Evolutionary conservation across 2,888 invertebrate species (phyloP).

Genomic region (Cremastinae sp.): DNA sequence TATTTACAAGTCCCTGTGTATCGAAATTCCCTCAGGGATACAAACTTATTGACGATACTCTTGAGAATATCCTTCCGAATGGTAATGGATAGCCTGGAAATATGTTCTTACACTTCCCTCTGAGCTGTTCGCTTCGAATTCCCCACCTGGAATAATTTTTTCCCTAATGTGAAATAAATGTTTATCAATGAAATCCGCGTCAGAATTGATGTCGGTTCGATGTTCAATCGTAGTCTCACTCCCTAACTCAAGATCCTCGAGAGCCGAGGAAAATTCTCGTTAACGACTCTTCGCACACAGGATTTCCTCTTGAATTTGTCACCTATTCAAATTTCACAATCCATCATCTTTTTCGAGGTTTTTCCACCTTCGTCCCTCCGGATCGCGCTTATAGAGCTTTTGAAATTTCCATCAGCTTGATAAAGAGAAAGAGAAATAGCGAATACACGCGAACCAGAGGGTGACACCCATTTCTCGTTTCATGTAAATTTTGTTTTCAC

Average conservation of each 20-base stretch:
- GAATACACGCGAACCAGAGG: conserved; percentile 7
- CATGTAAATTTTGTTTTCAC: conserved; percentile 44
- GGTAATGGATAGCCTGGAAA: neutral
- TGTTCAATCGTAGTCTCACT: neutral
- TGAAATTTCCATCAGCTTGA: conserved; percentile 37
- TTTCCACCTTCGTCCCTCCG: conserved; percentile 8
- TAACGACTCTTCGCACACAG: conserved; percentile 21
- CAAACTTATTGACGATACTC: neutral
- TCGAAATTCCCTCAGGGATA: no score
- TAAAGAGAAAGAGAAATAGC: conserved; percentile 11
- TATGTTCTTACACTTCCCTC: no score
- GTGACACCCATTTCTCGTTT: conserved; percentile 35
- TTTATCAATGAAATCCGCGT: no score
- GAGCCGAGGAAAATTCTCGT: conserved; percentile 12
- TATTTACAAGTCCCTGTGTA: no score
- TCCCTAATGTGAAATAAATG: no score
- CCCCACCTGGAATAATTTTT: no score
- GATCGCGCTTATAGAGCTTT: conserved; percentile 15
- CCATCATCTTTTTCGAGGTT: conserved; percentile 44
- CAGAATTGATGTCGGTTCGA: neutral
- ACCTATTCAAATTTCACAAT: conserved; percentile 51
- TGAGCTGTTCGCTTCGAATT: no score
- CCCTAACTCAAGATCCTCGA: neutral
- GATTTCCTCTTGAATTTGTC: conserved; percentile 49
- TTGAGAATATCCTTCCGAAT: no score